A percentile compares a stretch with the other conserved stretches of the same genome.
These are phyloP conservation scores for Stichopus chloronotus DNA, from an alignment of 35 echinoderm and acorn worm genomes.

Conservation along the genomic window DNA sequence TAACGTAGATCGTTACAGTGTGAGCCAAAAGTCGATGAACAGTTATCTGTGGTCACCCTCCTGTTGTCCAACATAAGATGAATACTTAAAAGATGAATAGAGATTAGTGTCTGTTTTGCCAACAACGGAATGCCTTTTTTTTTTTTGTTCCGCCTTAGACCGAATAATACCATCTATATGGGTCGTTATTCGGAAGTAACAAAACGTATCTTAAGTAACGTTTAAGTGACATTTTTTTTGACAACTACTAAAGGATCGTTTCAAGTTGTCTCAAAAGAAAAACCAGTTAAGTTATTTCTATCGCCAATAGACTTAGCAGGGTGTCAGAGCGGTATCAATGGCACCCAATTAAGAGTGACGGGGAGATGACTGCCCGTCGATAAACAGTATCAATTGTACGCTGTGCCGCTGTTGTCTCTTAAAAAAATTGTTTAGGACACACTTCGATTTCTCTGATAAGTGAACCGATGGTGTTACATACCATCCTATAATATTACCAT, in stretches of 20 bases:
- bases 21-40: not conserved
- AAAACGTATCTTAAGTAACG: not conserved
- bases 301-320: not conserved
- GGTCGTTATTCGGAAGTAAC: not conserved
- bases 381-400: not conserved
- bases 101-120: conserved; percentile 4
- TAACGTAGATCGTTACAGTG: not conserved
- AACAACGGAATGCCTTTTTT: not conserved
- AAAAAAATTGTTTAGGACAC: not conserved
- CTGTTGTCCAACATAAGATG: not conserved
- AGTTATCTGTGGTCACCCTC: not conserved
- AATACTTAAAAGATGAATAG: not conserved
- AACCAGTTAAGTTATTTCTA: not conserved
- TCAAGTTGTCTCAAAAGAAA: not conserved
- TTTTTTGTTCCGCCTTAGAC: not conserved
- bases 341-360: not conserved
- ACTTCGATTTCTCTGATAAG: not conserved
- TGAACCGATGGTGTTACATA: not conserved
- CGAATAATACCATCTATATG: not conserved
- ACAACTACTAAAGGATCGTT: not conserved
- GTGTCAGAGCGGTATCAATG: not conserved
- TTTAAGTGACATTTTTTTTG: not conserved
- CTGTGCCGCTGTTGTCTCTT: not conserved
- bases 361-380: not conserved
- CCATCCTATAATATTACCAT: not conserved